Percentiles rank a stretch among this genome's conserved stretches.
Evolutionary conservation across 2,888 invertebrate species (phyloP).

Genomic region (Drosophila paranaensis): DNA sequence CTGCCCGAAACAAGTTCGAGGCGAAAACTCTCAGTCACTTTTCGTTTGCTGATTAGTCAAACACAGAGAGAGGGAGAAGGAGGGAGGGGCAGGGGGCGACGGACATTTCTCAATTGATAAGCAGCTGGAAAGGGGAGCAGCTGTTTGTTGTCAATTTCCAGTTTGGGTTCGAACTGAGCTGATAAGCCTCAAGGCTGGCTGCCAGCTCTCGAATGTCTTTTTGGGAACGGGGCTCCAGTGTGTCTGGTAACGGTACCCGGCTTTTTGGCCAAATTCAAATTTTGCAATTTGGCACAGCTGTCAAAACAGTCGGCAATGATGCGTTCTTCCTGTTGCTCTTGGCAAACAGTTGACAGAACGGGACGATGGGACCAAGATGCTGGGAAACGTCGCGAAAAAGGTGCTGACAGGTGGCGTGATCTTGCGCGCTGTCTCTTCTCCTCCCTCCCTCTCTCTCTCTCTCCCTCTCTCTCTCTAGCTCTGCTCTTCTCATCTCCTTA

Average conservation of each 20-base stretch:
- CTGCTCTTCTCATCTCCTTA: background rate
- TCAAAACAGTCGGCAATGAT: constrained; percentile 32
- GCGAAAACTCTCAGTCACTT: constrained; percentile 23
- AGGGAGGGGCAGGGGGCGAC: background rate
- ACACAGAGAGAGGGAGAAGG: background rate
- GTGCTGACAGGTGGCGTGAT: constrained; percentile 35
- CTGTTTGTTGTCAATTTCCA: constrained; percentile 17
- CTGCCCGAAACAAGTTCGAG: constrained; percentile 47
- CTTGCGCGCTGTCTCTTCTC: background rate
- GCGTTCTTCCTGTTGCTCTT: constrained; percentile 15
- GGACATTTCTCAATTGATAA: constrained; percentile 28
- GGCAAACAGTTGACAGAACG: constrained; percentile 26
- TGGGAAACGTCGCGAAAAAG: constrained; percentile 7
- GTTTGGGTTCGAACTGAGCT: constrained; percentile 10
- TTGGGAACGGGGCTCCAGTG: background rate
- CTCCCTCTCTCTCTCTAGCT: background rate
- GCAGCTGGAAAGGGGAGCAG: constrained; percentile 16
- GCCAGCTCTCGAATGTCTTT: background rate
- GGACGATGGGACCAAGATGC: background rate
- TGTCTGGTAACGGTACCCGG: constrained; percentile 26
- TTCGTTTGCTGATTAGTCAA: constrained; percentile 12
- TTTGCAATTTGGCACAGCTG: constrained; percentile 38
- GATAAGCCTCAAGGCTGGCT: constrained; percentile 28
- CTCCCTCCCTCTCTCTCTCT: background rate
- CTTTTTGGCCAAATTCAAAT: constrained; percentile 25